Percentiles rank a stretch among this genome's conserved stretches.
Conservation (phyloP, 35 echinoderm and acorn worm species). For the Acanthaster planci region DNA sequence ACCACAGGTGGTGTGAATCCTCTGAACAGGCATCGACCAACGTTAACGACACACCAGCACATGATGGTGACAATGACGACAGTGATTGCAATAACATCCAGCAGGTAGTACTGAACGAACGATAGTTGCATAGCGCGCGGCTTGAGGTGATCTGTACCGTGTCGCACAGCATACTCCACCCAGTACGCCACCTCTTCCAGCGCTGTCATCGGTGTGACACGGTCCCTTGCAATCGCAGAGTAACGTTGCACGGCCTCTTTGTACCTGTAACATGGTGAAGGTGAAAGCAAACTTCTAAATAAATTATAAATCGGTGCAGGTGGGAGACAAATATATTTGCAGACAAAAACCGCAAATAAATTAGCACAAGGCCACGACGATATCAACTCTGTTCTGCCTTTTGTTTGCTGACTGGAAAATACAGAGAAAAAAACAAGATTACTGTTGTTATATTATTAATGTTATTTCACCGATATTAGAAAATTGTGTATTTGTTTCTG, state of each 20-base stretch:
- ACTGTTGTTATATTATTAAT: too few species aligned
- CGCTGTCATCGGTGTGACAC: not conserved
- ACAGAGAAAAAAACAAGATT: too few species aligned
- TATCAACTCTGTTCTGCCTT: too few species aligned
- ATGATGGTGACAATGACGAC: not conserved
- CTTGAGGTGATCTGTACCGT: not conserved
- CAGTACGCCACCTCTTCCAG: not conserved
- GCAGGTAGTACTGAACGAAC: conserved; percentile 7
- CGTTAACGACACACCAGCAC: not conserved
- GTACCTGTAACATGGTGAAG: not conserved
- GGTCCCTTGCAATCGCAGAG: not conserved
- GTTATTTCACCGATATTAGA: too few species aligned
- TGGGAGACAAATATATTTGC: too few species aligned
- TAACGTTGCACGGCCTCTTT: not conserved
- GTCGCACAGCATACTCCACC: conserved; percentile 1
- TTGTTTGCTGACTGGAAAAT: too few species aligned
- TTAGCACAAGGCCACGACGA: too few species aligned
- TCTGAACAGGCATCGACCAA: not conserved
- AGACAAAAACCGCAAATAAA: too few species aligned
- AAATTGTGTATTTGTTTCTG: too few species aligned
- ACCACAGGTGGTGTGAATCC: too few species aligned
- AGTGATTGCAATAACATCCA: not conserved
- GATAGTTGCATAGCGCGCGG: not conserved
- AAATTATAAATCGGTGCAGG: too few species aligned
- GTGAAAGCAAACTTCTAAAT: too few species aligned